Evolutionary conservation across 2,113 vertebrate species (phyloP), one percentile per base, ranked within the genome.

Genomic region (Microcebus jonahi): DNA sequence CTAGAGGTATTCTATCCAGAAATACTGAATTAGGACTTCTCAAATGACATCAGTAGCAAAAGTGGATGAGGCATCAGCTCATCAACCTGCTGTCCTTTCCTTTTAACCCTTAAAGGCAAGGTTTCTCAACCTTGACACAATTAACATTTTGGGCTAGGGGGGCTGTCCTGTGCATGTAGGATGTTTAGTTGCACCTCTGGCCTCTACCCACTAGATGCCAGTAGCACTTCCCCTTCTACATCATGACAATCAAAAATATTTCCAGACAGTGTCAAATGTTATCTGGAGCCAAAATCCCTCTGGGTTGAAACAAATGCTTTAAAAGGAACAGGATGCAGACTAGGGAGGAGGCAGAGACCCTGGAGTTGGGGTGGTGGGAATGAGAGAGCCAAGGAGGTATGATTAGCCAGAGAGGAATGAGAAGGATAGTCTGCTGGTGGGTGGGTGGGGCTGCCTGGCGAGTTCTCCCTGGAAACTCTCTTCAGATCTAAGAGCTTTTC

Each of bases 261-360:
- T 76, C 80, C 65, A 95, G 75, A 83, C 70, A 89, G 29, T 63
- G 63, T 21, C 84, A 89, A 68, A 48, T 25, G 29, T 63, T 13
- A 34, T n/a, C 53, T 29, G 57, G 42, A 67, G 59, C 39, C 21
- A 31, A 77, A 68, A 73, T 55, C 20, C 53, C 25, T 70, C 27
- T 31, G 57, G 71, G 70, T 42, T 87, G 88, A 96, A 93, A 95
- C 8, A 48, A 75, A 57, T 91, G 83, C 65, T 95, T 97, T 94
- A 90, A 91, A 86, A 92, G 75, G 81, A 90, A 27, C 6, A 65
- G 76, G 87, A 42, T 36, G 84, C 71, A 68, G 48, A 70, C 23
- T 5, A 48, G 79, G 71, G 71, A 55, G 59, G 76, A 76, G 75
- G 53, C 53, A 71, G 67, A 77, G 61, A 25, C 73, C 65, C 93